phyloP scores from a whole-genome alignment of 2,888 invertebrate genomes.

The Thera britannica region DNA sequence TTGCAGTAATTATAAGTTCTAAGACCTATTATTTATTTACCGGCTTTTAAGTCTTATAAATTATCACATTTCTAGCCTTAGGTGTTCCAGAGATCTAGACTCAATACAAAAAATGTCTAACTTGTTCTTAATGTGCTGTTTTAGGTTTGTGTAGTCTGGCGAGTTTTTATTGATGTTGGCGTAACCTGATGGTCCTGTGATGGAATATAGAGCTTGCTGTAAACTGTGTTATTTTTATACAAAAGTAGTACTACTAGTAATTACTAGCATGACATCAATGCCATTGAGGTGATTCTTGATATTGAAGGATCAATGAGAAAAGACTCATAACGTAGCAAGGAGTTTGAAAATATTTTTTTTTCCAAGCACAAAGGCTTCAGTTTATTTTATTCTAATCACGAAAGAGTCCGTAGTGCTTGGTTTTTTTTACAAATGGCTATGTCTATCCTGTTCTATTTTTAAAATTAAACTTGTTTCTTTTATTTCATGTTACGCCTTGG shows the following conservation, averaged over 20 bases:
- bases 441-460: slow-evolving; percentile 4
- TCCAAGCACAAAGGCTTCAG: too few relatives aligned
- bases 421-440: too few relatives aligned
- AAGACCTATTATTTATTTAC: background rate
- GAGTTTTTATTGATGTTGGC: slow-evolving; percentile 25
- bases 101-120: slow-evolving; percentile 21
- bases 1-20: too few relatives aligned
- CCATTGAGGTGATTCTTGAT: too few relatives aligned
- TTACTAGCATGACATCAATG: too few relatives aligned
- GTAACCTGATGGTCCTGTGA: slow-evolving; percentile 16
- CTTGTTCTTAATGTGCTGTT: slow-evolving; percentile 24
- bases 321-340: too few relatives aligned
- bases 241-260: slow-evolving; percentile 21
- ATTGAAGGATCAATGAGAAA: too few relatives aligned
- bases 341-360: too few relatives aligned
- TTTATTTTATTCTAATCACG: too few relatives aligned
- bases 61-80: background rate
- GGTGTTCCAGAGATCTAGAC: background rate
- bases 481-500: background rate
- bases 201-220: slow-evolving; percentile 24
- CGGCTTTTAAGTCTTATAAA: slow-evolving; percentile 3
- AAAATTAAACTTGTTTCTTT: background rate
- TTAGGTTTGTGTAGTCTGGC: slow-evolving; percentile 25
- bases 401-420: too few relatives aligned
- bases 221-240: slow-evolving; percentile 20